These are phyloP conservation scores for Apodemia zela DNA, from an alignment of 2,888 invertebrate genomes.

Conservation along the genomic window DNA sequence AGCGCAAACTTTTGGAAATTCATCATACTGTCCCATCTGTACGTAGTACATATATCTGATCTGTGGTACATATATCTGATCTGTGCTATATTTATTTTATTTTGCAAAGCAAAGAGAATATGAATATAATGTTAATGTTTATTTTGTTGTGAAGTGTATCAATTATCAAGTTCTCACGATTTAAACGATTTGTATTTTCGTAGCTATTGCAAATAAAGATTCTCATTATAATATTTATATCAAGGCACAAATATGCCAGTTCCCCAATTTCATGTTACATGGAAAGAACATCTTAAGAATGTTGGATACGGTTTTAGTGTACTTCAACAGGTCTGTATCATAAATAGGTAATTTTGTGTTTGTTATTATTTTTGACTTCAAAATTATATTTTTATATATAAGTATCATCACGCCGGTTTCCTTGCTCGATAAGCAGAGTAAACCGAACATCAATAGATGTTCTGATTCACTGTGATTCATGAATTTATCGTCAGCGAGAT, in stretches of 20 bases:
- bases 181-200: neutral
- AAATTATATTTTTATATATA: neutral
- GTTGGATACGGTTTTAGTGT: conserved; percentile 52
- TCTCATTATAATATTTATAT: neutral
- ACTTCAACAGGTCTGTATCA: conserved; percentile 52
- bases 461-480: neutral
- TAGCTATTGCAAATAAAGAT: neutral
- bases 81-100: too few relatives aligned
- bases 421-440: neutral
- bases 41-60: too few relatives aligned
- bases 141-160: too few relatives aligned
- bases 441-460: neutral
- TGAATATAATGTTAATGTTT: too few relatives aligned
- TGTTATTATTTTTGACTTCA: neutral
- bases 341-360: neutral
- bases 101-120: too few relatives aligned
- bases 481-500: neutral
- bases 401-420: neutral
- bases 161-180: neutral
- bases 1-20: too few relatives aligned
- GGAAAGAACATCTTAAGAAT: conserved; percentile 53
- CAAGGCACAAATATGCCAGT: neutral
- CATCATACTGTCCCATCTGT: too few relatives aligned
- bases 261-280: conserved; percentile 51
- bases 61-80: too few relatives aligned